phyloP scores from a whole-genome alignment of 2,113 vertebrate species.

The Perca fluviatilis region DNA sequence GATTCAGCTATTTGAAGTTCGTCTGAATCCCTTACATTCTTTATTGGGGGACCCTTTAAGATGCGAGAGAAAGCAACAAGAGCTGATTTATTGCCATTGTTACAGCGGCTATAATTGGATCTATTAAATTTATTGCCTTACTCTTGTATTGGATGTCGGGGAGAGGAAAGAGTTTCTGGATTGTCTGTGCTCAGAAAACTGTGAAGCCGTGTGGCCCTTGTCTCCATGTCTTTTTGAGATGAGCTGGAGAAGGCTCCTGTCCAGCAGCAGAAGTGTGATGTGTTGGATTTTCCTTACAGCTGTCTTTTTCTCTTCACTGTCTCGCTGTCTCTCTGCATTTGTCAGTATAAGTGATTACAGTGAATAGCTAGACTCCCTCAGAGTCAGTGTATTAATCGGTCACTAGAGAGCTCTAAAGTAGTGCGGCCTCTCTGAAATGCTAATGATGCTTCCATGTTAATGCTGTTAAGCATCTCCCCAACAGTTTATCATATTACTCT shows the following conservation, averaged over 20 bases:
- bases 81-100: conserved; percentile 55
- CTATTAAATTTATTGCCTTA: conserved; percentile 50
- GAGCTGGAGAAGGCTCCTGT: conserved; percentile 10
- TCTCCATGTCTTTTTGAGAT: conserved; percentile 25
- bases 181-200: conserved; percentile 23
- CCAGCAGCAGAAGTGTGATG: conserved; percentile 9
- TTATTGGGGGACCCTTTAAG: conserved; percentile 24
- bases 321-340: conserved; percentile 14
- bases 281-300: conserved; percentile 12
- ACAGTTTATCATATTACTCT: not conserved
- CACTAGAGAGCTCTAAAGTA: conserved; percentile 4
- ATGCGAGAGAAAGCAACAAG: conserved; percentile 43
- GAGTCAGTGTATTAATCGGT: conserved; percentile 27
- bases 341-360: conserved; percentile 2
- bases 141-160: conserved; percentile 14
- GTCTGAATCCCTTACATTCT: conserved; percentile 36
- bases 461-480: not conserved
- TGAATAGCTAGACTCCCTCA: conserved; percentile 17
- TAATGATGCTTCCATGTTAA: conserved; percentile 17
- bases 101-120: conserved; percentile 49
- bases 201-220: conserved; percentile 11
- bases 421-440: conserved; percentile 4
- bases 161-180: conserved; percentile 3
- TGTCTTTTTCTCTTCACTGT: conserved; percentile 5
- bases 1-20: conserved; percentile 20